These are phyloP conservation scores for Eremobia ochroleuca DNA, from an alignment of 2,888 invertebrate genomes.

Conservation along the genomic window DNA sequence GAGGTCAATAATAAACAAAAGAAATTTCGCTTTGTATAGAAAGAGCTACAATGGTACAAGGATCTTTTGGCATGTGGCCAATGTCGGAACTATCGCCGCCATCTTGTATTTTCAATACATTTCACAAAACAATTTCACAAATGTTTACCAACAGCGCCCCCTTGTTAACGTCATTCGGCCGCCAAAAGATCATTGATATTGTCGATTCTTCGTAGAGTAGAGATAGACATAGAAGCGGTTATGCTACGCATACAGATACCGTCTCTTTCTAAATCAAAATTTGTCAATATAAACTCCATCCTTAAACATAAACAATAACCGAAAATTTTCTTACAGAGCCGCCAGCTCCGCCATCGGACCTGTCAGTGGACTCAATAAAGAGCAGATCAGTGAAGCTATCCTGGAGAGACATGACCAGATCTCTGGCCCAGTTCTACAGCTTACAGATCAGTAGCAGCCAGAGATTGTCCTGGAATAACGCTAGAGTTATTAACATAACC, in stretches of 20 bases:
- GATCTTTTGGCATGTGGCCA: neutral
- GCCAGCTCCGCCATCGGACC: conserved; percentile 85
- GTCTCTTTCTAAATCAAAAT: neutral
- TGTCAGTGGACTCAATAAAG: conserved; percentile 86
- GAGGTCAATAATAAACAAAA: neutral
- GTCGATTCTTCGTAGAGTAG: neutral
- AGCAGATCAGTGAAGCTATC: conserved; percentile 87
- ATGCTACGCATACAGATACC: too few relatives aligned
- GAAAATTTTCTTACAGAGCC: conserved; percentile 78
- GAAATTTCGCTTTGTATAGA: neutral
- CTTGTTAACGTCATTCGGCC: neutral
- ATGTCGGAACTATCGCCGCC: neutral
- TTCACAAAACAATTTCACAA: neutral
- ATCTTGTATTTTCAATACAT: neutral
- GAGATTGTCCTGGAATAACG: conserved; percentile 84
- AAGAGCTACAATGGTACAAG: neutral
- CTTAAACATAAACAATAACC: neutral
- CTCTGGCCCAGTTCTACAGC: conserved; percentile 86
- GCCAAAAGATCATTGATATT: neutral
- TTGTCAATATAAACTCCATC: neutral
- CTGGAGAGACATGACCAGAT: conserved; percentile 84
- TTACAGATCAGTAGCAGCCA: conserved; percentile 84
- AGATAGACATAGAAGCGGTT: neutral
- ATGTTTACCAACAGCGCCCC: neutral
- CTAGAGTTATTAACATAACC: conserved; percentile 84